Evolutionary conservation across 2,888 invertebrate species (phyloP), one percentile per base, ranked within the genome.

Genomic region (Frankliniella intonsa): DNA sequence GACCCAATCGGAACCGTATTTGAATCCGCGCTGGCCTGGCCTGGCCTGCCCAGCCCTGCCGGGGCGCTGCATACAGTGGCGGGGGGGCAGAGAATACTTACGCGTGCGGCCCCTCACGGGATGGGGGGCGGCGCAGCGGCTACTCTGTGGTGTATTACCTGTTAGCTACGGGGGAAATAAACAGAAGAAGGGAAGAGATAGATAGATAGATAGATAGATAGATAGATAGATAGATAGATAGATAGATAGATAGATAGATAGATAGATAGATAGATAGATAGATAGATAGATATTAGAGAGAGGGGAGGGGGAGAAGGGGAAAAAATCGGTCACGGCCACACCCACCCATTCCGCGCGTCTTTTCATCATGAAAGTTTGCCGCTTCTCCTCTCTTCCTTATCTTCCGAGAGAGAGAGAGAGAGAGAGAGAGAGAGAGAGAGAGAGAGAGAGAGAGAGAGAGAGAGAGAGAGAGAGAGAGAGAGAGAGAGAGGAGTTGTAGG

Each of bases 361-460:
- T 25, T 22, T 76, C 69, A 76, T 76, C 69, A 62, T 62, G 62
- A 76, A 76, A 76, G 69, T 76, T 76, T 76, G 69, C n/a, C 69
- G 69, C 69, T 22, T 19, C 69, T n/a, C n/a, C 65, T 17, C 3
- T n/a, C 69, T 76, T 12, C 69, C 62, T 17, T 17, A 62, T 62
- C 62, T 62, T 62, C 19, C 62, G 5, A 5, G 11, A n/a, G 55
- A 17, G 55, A 2, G 55, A 17, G 62, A 1, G 62, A 62, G 62
- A 14, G n/a, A 10, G 62, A 38, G 38, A 17, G 55, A 55, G 17
- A 55, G 55, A 14, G 3, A 14, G 62, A 14, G 14, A 62, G n/a
- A 55, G 19, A 55, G 19, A 17, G 19, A 3, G 55, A 12, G 19
- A 55, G 14, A 55, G 55, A 55, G 19, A 55, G 19, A 12, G 55